These are phyloP conservation scores for Petrocephalus sullivani DNA, from an alignment of 2,797 vertebrate genomes.

Conservation along the genomic window DNA sequence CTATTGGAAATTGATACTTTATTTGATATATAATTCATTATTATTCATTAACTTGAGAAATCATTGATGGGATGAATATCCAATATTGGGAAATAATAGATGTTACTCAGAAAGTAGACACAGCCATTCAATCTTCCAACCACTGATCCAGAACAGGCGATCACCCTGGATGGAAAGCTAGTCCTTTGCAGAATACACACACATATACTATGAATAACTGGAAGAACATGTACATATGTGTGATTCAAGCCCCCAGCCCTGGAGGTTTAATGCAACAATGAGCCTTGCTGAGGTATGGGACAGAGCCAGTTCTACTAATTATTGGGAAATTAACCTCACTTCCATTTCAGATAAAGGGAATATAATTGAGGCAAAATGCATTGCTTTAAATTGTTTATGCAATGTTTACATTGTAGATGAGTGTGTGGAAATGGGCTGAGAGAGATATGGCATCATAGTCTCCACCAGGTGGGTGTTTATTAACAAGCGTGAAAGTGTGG, in stretches of 20 bases:
- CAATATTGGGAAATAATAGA: not conserved
- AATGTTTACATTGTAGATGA: slow-evolving; percentile 11
- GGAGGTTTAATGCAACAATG: not conserved
- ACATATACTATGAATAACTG: not conserved
- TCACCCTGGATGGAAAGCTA: not conserved
- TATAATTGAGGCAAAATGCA: not conserved
- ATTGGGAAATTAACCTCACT: not conserved
- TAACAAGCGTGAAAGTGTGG: not conserved
- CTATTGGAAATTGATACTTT: not conserved
- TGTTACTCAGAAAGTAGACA: not conserved
- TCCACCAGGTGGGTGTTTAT: not conserved
- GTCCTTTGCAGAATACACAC: not conserved
- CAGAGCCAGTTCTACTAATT: not conserved
- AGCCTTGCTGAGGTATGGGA: not conserved
- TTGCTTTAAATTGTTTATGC: not conserved
- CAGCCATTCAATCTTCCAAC: not conserved
- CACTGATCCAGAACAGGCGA: not conserved
- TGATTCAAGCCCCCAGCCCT: not conserved
- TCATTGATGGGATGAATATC: not conserved
- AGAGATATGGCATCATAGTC: not conserved
- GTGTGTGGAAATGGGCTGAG: not conserved
- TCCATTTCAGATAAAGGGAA: not conserved
- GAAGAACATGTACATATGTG: not conserved
- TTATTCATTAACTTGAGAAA: not conserved
- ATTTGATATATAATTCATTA: not conserved